Conservation (phyloP, 2,797 vertebrate species). For the Enteromius argenteus region DNA sequence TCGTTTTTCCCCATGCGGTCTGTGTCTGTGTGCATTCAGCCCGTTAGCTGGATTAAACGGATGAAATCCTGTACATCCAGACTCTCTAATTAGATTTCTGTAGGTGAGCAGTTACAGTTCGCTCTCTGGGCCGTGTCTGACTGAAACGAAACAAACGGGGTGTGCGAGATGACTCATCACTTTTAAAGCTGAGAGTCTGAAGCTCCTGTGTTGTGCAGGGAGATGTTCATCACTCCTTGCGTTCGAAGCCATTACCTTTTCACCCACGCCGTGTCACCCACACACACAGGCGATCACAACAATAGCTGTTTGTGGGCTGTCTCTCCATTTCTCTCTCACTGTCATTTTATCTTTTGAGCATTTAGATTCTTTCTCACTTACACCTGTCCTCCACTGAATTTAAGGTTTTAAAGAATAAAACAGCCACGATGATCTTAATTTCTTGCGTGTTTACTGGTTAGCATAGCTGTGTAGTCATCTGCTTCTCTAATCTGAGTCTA, state of each 20-base stretch:
- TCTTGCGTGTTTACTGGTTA: background rate
- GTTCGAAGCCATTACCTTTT: conserved; percentile 71
- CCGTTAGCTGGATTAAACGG: conserved; percentile 49
- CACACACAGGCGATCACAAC: conserved; percentile 64
- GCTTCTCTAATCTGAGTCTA: background rate
- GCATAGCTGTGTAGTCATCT: background rate
- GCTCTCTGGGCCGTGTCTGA: background rate
- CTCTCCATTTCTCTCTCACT: background rate
- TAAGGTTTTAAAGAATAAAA: background rate
- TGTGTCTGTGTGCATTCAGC: conserved; percentile 34
- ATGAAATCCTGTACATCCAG: conserved; percentile 43
- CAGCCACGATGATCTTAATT: background rate
- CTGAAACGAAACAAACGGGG: conserved; percentile 61
- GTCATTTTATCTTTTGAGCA: background rate
- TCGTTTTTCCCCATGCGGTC: conserved; percentile 20
- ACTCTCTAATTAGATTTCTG: conserved; percentile 54
- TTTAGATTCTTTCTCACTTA: background rate
- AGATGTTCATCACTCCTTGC: conserved; percentile 70
- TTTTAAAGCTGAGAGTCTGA: conserved; percentile 68
- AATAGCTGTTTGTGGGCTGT: conserved; percentile 32
- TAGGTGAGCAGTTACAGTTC: conserved; percentile 43
- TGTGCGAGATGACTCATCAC: conserved; percentile 78
- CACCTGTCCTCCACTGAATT: background rate
- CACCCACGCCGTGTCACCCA: conserved; percentile 76
- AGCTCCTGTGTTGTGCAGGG: conserved; percentile 73